phyloP scores from a whole-genome alignment of 2,113 vertebrate genomes.

The Garra rufa region DNA sequence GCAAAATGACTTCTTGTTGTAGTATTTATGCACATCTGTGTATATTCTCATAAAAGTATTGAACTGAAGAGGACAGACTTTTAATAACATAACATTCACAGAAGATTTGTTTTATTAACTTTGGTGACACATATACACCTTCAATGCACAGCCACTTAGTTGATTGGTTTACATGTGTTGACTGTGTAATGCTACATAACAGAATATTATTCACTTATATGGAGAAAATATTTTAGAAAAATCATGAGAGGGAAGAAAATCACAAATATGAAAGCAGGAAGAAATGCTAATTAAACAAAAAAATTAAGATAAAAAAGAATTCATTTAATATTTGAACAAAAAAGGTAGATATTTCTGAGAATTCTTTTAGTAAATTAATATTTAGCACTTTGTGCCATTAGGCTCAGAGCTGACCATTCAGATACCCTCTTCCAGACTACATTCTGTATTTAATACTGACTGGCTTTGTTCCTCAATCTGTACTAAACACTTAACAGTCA shows the following conservation, averaged over 20 bases:
- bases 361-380: background rate
- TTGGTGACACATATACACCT: background rate
- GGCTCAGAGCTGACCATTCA: background rate
- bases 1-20: too few species aligned
- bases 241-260: background rate
- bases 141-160: background rate
- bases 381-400: background rate
- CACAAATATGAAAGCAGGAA: background rate
- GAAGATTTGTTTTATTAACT: too few species aligned
- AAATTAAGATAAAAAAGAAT: background rate
- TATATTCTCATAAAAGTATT: background rate
- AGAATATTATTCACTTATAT: background rate
- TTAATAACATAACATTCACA: too few species aligned
- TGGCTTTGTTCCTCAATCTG: background rate
- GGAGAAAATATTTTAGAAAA: background rate
- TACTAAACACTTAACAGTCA: background rate
- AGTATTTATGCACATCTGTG: background rate
- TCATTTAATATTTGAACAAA: background rate
- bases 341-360: background rate
- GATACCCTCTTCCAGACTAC: conserved; percentile 6
- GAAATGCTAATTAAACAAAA: background rate
- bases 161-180: background rate
- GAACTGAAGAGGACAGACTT: background rate
- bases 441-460: conserved; percentile 9
- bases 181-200: background rate